Evolutionary conservation across 2,888 invertebrate species (phyloP), one percentile per base, ranked within the genome.

Genomic region (Elmis aenea): DNA sequence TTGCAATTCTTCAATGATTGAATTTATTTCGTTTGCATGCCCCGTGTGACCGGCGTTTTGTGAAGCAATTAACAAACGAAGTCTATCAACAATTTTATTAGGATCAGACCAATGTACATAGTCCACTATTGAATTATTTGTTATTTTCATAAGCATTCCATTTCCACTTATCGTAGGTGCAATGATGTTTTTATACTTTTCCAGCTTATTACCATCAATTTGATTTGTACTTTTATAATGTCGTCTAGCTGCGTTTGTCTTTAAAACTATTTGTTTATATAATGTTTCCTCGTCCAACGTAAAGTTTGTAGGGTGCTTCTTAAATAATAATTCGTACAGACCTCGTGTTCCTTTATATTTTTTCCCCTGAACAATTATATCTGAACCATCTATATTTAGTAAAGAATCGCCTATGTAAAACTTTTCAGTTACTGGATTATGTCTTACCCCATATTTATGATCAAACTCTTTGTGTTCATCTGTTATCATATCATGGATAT

Each of bases 1-100:
- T 29, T 26, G 36, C 40, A 50, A 42, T 45, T 54, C 54, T 43
- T 59, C 55, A 14, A 62, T 49, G 13, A 63, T 62, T n/a, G 61
- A 55, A 11, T 58, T 45, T 15, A 63, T 64, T 53, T 66, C 61
- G 35, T 59, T 58, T 25, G 45, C 36, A 33, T 57, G 57, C 29
- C 37, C 44, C 12, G 32, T 49, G 40, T 58, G 44, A 11, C 55
- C 61, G 14, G 57, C 57, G 33, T 42, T 24, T 50, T 53, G 42
- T 13, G 59, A 59, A 12, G 59, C 53, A 9, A 52, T 28, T 4
- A 59, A 33, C 21, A 63, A 38, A 33, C 46, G 34, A 24, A 63
- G 35, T 41, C 62, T 39, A 21, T 55, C 52, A 16, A 59, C 49
- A 16, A 62, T 36, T 44, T 62, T 59, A 28, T 48, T 40, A 14